phyloP scores from a whole-genome alignment of 2,113 vertebrate genomes.

The Corythornis vintsioides region DNA sequence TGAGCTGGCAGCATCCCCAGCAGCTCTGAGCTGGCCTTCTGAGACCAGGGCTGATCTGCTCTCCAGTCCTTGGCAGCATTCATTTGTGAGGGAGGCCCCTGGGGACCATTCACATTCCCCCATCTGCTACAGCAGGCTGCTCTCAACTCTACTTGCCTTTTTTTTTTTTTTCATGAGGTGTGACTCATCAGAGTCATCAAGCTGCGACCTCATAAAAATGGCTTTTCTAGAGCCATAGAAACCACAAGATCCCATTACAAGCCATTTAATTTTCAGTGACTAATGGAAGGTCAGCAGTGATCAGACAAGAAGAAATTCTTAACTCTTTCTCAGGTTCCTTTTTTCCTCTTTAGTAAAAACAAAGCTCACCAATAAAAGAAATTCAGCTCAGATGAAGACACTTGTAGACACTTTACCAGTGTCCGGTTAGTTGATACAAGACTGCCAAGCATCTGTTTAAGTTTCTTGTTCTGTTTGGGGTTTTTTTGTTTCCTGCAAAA shows the following conservation, averaged over 20 bases:
- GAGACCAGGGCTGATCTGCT: not conserved
- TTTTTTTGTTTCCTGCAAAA: not conserved
- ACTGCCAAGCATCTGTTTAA: not conserved
- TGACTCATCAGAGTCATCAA: slow-evolving; percentile 34
- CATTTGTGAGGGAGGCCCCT: rapidly evolving
- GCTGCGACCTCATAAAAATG: slow-evolving; percentile 30
- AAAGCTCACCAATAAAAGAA: slow-evolving; percentile 8
- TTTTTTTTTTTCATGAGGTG: slow-evolving; percentile 5
- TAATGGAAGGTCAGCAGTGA: slow-evolving; percentile 33
- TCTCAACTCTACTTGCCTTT: not conserved
- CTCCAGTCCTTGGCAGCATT: not conserved
- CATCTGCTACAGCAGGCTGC: not conserved
- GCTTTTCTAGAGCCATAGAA: slow-evolving; percentile 42
- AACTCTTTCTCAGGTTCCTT: slow-evolving; percentile 46
- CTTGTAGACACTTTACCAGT: not conserved
- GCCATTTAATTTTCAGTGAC: slow-evolving; percentile 8
- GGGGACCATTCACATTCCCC: not conserved
- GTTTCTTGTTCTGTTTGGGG: not conserved
- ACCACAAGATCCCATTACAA: slow-evolving; percentile 45
- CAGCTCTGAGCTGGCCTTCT: not conserved
- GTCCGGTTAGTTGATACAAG: not conserved
- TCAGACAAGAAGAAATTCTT: slow-evolving; percentile 41
- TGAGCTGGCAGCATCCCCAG: not conserved
- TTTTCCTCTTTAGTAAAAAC: not conserved
- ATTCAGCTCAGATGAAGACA: not conserved